These are phyloP conservation scores for Drosophila truncata DNA, from an alignment of 1,140 invertebrate species.

Conservation along the genomic window DNA sequence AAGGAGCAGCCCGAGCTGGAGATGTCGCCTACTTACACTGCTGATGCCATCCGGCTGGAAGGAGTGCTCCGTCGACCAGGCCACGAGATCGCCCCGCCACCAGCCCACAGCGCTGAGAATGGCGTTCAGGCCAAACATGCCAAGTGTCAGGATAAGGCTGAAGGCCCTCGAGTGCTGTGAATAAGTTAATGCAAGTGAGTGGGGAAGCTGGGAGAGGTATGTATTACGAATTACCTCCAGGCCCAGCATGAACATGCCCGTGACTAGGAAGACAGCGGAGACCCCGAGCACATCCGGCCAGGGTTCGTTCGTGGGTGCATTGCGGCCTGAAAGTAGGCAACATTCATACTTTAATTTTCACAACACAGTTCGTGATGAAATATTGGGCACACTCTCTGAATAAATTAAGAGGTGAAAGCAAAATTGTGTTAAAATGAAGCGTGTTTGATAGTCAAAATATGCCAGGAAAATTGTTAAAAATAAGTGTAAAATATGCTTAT, in stretches of 20 bases:
- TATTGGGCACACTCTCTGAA: conserved; percentile 39
- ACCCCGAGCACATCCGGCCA: conserved; percentile 90
- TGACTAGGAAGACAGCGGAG: conserved; percentile 88
- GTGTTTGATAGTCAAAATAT: background rate
- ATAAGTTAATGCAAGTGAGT: conserved; percentile 19
- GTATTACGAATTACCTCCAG: conserved; percentile 86
- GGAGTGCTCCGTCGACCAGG: conserved; percentile 71
- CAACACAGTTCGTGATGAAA: conserved; percentile 35
- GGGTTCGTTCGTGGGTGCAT: conserved; percentile 87
- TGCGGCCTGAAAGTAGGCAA: conserved; percentile 85
- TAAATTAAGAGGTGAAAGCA: conserved; percentile 14
- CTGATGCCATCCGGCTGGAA: conserved; percentile 81
- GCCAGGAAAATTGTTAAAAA: background rate
- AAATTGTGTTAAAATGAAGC: conserved; percentile 5
- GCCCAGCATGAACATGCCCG: conserved; percentile 90
- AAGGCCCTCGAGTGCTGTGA: conserved; percentile 82
- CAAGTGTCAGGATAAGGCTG: conserved; percentile 78
- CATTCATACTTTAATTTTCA: conserved; percentile 1
- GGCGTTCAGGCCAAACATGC: conserved; percentile 76
- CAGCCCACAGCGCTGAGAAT: conserved; percentile 75
- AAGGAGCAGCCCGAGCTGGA: too few species aligned
- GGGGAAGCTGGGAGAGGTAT: background rate
- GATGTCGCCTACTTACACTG: conserved; percentile 71
- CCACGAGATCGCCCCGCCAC: conserved; percentile 69
- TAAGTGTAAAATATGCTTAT: background rate